Evolutionary conservation across 2,888 invertebrate genomes (phyloP).

Genomic region (Trypoxylon attenuatum): DNA sequence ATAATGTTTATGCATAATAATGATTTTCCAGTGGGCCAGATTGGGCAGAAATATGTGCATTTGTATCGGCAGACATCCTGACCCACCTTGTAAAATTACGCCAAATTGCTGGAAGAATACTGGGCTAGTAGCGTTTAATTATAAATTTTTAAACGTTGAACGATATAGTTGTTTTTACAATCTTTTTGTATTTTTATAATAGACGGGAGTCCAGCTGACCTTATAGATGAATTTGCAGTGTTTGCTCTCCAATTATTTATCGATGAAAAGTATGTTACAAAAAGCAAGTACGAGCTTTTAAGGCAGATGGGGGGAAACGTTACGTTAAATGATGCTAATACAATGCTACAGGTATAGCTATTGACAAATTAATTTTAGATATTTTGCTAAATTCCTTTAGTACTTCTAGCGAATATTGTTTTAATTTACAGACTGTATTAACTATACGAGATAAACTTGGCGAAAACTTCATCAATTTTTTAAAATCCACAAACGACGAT

Average conservation of each 20-base stretch:
- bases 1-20: neutral
- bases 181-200: constrained; percentile 37
- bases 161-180: neutral
- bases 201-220: constrained; percentile 77
- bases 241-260: constrained; percentile 80
- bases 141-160: constrained; percentile 15
- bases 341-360: constrained; percentile 77
- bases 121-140: constrained; percentile 51
- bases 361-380: neutral
- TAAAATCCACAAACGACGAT: constrained; percentile 37
- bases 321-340: constrained; percentile 76
- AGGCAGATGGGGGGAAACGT: constrained; percentile 79
- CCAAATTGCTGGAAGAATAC: constrained; percentile 61
- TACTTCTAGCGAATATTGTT: constrained; percentile 9
- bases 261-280: constrained; percentile 78
- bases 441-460: constrained; percentile 41
- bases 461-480: constrained; percentile 56
- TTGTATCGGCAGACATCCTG: constrained; percentile 71
- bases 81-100: constrained; percentile 72
- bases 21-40: constrained; percentile 74
- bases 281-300: constrained; percentile 78
- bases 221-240: constrained; percentile 80
- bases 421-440: constrained; percentile 24
- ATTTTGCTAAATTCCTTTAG: neutral
- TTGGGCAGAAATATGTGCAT: constrained; percentile 76